Evolutionary conservation across 1,140 invertebrate genomes (phyloP), one percentile per base, ranked within the genome.

Genomic region (Drosophila aff.): DNA sequence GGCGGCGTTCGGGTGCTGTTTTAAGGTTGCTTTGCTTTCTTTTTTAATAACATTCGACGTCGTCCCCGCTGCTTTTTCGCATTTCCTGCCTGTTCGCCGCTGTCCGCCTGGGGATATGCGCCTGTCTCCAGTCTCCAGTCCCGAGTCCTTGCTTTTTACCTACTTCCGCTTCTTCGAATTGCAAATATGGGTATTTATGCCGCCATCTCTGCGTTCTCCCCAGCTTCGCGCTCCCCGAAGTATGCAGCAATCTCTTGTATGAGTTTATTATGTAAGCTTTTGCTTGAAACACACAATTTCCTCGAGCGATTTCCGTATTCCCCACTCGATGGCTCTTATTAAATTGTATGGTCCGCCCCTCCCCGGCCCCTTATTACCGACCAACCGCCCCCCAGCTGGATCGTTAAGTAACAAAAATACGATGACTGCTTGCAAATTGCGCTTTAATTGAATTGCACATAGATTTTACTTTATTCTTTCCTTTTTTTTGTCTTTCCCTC

Each of bases 211-310:
- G 52, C 10, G 50, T 36, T 36, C 2, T 15, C 33, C 43, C n/a
- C n/a, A 15, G 15, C 36, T 57, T 9, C 50, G 49, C 23, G 47
- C 47, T 53, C 46, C 72, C 62, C 44, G 52, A 55, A 67, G 84
- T 55, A 62, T 90, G 86, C 85, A 85, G 84, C 85, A 85, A 85
- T 90, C 85, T 90, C 90, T 90, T 90, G 84, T 90, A 90, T 82
- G 85, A 85, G 85, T 90, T 90, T 90, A 90, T 90, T 90, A 90
- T 90, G 79, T 90, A 90, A 90, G 86, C 85, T 90, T 90, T 90
- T 76, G 85, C 85, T 90, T 90, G 76, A 90, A 90, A 90, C 81
- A 85, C 75, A 90, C 85, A 91, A 85, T 90, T 90, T 90, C 86
- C 85, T 90, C 86, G 85, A 90, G 85, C 86, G 86, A 82, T 90